Evolutionary conservation across 1,140 invertebrate genomes (phyloP), one percentile per base, ranked within the genome.

Genomic region (Uloborus diversus): DNA sequence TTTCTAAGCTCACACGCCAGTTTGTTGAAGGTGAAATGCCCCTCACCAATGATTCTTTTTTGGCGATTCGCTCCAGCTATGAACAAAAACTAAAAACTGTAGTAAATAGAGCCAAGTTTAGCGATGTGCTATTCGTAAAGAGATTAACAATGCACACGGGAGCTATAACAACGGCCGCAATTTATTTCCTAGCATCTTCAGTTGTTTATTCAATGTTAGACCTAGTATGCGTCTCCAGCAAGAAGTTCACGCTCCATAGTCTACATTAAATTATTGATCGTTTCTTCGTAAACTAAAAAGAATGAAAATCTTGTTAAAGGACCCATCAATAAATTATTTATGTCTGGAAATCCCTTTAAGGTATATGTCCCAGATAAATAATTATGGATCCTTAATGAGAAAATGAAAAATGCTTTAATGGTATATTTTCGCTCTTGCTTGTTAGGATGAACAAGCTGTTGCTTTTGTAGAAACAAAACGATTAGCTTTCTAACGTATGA

Each of bases 131-230:
- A 78, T 78, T 65, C 62, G 47, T 78, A 78, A 78, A 78, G 62
- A 78, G 73, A 78, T 78, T 78, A 78, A 78, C 73, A 78, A 78
- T 78, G 73, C 73, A 78, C 73, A n/a, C 32, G 73, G 73, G 73
- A 78, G 73, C 73, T 78, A 78, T 78, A 78, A 78, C 61, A 65
- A 20, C 49, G 30, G 73, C 73, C 49, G 66, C 73, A 78, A 78
- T 78, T 78, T 78, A 78, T 78, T 66, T 78, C 73, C 28, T 27
- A 20, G 61, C 49, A 78, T 78, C 66, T 20, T 25, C 13, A 17
- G 73, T 65, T 64, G 71, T 56, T 78, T 78, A 65, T 65, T 56
- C 49, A 37, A 61, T 56, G 49, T 61, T 59, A 69, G 53, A 30
- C 42, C 69, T 61, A 73, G 30, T 51, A 27, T 53, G 49, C 7